A percentile compares a stretch with the other conserved stretches of the same genome.
phyloP scores from a whole-genome alignment of 2,797 vertebrate species.

The Falco columbarius region DNA sequence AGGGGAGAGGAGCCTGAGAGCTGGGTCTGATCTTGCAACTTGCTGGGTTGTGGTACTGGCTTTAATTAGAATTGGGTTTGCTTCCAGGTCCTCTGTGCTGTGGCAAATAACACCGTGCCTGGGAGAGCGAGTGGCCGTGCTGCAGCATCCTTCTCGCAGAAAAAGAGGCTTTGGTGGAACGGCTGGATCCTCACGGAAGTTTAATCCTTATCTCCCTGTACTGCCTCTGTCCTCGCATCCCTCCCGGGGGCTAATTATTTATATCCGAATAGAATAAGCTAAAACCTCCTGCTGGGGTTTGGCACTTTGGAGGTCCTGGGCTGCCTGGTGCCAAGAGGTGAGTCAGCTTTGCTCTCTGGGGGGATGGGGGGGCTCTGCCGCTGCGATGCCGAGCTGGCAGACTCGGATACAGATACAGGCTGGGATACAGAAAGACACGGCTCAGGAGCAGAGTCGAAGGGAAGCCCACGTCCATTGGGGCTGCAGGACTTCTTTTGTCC shows the following conservation, averaged over 20 bases:
- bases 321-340: background rate
- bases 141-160: fast-evolving
- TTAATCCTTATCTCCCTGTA: background rate
- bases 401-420: no score
- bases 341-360: background rate
- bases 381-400: fast-evolving
- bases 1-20: background rate
- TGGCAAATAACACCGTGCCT: fast-evolving
- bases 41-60: fast-evolving
- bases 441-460: background rate
- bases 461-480: fast-evolving
- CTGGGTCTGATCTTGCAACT: fast-evolving
- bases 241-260: fast-evolving
- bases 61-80: background rate
- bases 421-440: background rate
- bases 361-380: no score
- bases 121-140: fast-evolving
- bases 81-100: background rate
- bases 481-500: fast-evolving
- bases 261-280: fast-evolving
- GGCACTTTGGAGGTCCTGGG: background rate
- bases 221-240: background rate
- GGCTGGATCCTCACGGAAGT: fast-evolving
- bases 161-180: background rate
- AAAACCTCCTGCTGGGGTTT: background rate